A percentile compares a stretch with the other conserved stretches of the same genome.
Evolutionary conservation across 2,113 vertebrate genomes (phyloP).

Genomic region (Scytalopus superciliaris): DNA sequence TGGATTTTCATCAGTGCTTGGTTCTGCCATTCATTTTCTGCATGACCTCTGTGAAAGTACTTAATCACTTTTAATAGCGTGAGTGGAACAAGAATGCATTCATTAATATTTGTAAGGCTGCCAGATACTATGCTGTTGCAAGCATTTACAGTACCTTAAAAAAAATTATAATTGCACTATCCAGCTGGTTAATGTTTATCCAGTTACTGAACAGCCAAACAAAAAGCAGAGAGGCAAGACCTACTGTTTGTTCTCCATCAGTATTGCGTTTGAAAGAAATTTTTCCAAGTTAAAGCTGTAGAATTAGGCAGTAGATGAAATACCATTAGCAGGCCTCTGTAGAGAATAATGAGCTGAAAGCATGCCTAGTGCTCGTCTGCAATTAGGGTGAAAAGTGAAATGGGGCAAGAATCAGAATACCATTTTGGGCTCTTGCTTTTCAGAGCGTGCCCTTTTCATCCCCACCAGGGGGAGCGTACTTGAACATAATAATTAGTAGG

Average conservation of each 20-base stretch:
- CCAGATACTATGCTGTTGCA: constrained; percentile 32
- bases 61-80: constrained; percentile 51
- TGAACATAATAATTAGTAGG: background rate
- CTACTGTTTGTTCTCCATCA: background rate
- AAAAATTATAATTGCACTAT: constrained; percentile 45
- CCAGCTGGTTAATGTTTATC: constrained; percentile 64
- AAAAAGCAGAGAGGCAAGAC: constrained; percentile 22
- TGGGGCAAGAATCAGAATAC: background rate
- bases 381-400: constrained; percentile 59
- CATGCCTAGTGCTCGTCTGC: background rate
- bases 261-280: constrained; percentile 23
- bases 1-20: constrained; percentile 14
- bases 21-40: constrained; percentile 48
- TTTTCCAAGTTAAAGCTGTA: constrained; percentile 25
- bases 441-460: constrained; percentile 26
- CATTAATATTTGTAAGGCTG: constrained; percentile 59
- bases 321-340: constrained; percentile 22
- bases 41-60: constrained; percentile 46
- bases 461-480: constrained; percentile 57
- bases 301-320: constrained; percentile 31
- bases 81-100: constrained; percentile 60
- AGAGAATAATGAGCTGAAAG: constrained; percentile 51
- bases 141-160: constrained; percentile 49
- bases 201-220: constrained; percentile 48
- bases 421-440: background rate